Evolutionary conservation across 2,888 invertebrate genomes (phyloP).

Genomic region (Oxystoma pomonae): DNA sequence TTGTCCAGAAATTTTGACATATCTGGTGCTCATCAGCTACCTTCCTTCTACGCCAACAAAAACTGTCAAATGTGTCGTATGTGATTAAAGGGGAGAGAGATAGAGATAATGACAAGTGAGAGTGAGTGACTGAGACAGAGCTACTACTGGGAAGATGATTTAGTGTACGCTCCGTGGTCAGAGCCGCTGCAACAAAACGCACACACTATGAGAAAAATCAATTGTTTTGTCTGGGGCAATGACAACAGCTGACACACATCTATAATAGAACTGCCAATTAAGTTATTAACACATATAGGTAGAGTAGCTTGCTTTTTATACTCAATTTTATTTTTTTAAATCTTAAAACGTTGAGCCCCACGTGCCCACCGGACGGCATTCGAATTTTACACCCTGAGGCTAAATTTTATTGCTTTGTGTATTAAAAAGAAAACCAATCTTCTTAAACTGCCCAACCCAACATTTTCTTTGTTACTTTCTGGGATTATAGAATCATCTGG

Average conservation of each 20-base stretch:
- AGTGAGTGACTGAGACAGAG: slow-evolving; percentile 32
- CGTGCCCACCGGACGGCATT: no score
- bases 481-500: no score
- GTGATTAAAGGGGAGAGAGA: slow-evolving; percentile 26
- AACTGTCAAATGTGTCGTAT: neutral
- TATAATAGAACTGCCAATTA: slow-evolving; percentile 47
- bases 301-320: neutral
- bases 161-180: slow-evolving; percentile 46
- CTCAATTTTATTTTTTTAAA: no score
- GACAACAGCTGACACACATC: slow-evolving; percentile 47
- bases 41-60: no score
- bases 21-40: no score
- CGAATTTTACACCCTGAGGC: no score
- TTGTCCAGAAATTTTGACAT: no score
- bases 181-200: slow-evolving; percentile 49
- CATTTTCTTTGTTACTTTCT: no score
- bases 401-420: no score
- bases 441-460: no score
- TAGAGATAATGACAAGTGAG: slow-evolving; percentile 20
- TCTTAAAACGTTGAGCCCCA: no score
- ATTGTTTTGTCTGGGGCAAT: slow-evolving; percentile 41
- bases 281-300: slow-evolving; percentile 20
- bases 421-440: no score
- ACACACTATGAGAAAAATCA: slow-evolving; percentile 32
- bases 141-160: slow-evolving; percentile 18